Base-by-base conservation (phyloP, 2,113 vertebrate genomes). In the Aldabrachelys gigantea region DNA sequence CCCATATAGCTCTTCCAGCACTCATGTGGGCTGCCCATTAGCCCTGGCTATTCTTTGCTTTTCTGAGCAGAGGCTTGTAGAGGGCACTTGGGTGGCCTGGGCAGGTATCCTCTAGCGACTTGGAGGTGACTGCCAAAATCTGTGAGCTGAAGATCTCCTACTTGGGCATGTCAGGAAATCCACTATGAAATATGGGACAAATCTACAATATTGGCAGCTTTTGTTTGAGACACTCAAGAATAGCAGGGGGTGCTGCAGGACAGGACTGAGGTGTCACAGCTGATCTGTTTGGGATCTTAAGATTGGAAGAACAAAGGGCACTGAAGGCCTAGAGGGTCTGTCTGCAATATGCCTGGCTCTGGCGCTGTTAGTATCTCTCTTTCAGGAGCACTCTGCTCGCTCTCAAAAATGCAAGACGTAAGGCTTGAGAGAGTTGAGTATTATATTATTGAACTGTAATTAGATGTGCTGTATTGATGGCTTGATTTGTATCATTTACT, bases 401-500 rank as follows among this genome's bases (percentile, higher is more conserved):
- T 0, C 83, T 94, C 76, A 49, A 72, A 80, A 38, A 38, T 0
- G 31, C 50, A 50, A 27, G 89, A 76, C 27, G 83, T 76, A 87
- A 93, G 59, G 57, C 92, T 59, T 82, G 82, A 90, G 75, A 27
- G 88, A 86, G 92, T 52, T 44, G 7, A 83, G 49, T 16, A 3
- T 17, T 62, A 50, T 0, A 0, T 10, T 53, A 84, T 85, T 88
- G 95, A 95, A 93, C 87, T 87, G 85, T 92, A 91, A 54, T 93
- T 92, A 96, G 80, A 92, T 92, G 94, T 80, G 92, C 4, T 0
- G 76, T 1, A 0, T 53, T 52, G 22, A 59, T 1, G 4, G 53
- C 62, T 93, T 82, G 94, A 86, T 76, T 86, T 86, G 52, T 44
- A 95, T 89, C 91, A 78, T 78, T 95, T 52, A 0, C 62, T 72